Evolutionary conservation across 2,888 invertebrate species (phyloP).

Genomic region (Drosophila meridionalis): DNA sequence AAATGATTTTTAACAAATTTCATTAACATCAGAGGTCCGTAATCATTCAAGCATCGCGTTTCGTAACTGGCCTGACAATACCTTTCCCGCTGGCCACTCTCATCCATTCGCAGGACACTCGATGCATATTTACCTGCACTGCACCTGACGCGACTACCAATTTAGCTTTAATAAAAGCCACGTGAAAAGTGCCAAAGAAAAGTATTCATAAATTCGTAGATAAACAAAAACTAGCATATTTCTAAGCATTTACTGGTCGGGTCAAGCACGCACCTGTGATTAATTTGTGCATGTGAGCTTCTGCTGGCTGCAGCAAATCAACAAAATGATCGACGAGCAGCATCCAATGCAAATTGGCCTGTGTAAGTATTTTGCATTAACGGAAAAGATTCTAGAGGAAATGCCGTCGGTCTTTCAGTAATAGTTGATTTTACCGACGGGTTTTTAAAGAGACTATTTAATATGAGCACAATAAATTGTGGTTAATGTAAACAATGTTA

Average conservation of each 20-base stretch:
- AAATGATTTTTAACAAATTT: constrained; percentile 82
- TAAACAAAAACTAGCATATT: neutral
- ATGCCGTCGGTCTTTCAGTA: constrained; percentile 32
- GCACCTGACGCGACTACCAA: constrained; percentile 26
- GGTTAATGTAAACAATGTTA: neutral
- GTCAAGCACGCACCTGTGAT: neutral
- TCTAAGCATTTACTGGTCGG: neutral
- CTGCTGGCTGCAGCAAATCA: neutral
- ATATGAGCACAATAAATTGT: neutral
- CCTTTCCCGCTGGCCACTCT: constrained; percentile 50
- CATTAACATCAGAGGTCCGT: constrained; percentile 83
- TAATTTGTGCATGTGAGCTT: constrained; percentile 33
- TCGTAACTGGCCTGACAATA: constrained; percentile 66
- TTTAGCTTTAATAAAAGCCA: constrained; percentile 3
- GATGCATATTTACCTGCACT: constrained; percentile 40
- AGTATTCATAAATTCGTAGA: neutral
- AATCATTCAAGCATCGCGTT: constrained; percentile 84
- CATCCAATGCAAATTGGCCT: constrained; percentile 84
- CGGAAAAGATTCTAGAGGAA: neutral
- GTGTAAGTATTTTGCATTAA: constrained; percentile 80
- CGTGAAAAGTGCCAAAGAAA: constrained; percentile 31
- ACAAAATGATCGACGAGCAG: constrained; percentile 83
- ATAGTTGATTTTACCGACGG: constrained; percentile 29
- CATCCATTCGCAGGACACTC: constrained; percentile 35
- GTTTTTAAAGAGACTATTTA: constrained; percentile 1